Base-by-base conservation (phyloP, 2,797 vertebrate species). In the Characodon lateralis region DNA sequence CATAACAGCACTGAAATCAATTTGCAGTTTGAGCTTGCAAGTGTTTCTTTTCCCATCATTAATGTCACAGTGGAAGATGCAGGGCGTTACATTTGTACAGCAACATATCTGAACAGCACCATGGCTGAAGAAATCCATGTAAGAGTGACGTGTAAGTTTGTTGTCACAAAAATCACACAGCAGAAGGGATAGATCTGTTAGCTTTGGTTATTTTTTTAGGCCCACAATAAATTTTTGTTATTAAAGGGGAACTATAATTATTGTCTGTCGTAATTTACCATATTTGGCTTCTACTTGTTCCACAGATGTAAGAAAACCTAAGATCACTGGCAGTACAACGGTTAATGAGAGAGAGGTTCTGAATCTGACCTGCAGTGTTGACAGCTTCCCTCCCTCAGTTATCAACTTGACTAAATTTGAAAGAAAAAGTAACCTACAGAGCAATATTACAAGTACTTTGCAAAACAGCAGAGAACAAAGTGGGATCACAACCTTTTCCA, bases 291-390 rank as follows among this genome's bases (percentile, higher is more conserved):
- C 10, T 41, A 66, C 39, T 20, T 66, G 9, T 66, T 66, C 22
- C 63, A 71, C 50, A 82, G 72, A 74, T 48, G 24, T 0, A 63
- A 46, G 24, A 26, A 51, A 48, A 41, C 56, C 3, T 48, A 5
- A 72, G 35, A 78, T 89, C 74, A 65, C 26, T 1, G 81, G 79
- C 0, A 0, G 58, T 9, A 41, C 39, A 26, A 41, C 0, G 2
- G 51, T 89, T 3, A 79, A 59, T 16, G 83, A 85, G 71, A 88
- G 88, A 3, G 71, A 77, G 1, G 31, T 73, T 69, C 66, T 92
- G 35, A 85, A 22, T 70, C 68, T 93, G 65, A 91, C 26, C 69
- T 93, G 93, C 84, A 83, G 31, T 6, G 71, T 82, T 46, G 78
- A 93, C 16, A 91, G 85, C 77, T 84, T 86, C 51, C 90, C 89